Percentiles rank a stretch among this genome's conserved stretches.
These are phyloP conservation scores for Rhabdomys pumilio DNA, from an alignment of 2,797 vertebrate genomes.

Conservation along the genomic window DNA sequence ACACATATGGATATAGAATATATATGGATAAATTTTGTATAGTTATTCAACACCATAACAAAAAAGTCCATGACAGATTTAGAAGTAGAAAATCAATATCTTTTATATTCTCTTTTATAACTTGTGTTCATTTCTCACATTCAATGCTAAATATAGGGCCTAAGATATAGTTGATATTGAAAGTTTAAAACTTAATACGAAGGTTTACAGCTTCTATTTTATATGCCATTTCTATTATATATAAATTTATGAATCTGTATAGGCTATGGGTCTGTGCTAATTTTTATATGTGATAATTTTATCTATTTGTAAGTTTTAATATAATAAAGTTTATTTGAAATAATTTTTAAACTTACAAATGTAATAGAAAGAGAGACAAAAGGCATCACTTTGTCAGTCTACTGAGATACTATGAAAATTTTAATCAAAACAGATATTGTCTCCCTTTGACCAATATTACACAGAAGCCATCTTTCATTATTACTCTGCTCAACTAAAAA, in stretches of 20 bases:
- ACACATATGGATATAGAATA: too few relatives aligned
- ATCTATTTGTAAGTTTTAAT: neutral
- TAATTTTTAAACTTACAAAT: neutral
- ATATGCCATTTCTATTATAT: neutral
- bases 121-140: neutral
- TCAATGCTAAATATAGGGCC: neutral
- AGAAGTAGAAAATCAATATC: neutral
- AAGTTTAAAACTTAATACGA: neutral
- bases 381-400: neutral
- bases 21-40: neutral
- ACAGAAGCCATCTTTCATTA: conserved; percentile 19
- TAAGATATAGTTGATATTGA: neutral
- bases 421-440: neutral
- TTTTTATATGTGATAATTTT: neutral
- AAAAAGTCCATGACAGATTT: neutral
- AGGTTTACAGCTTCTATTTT: neutral
- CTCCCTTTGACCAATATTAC: neutral
- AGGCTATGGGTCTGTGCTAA: neutral
- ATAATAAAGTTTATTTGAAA: neutral
- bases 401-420: neutral
- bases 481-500: neutral
- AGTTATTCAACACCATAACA: neutral
- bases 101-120: too few relatives aligned
- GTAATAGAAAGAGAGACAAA: conserved; percentile 28
- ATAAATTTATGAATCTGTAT: neutral